Evolutionary conservation across 2,113 vertebrate species (phyloP), one percentile per base, ranked within the genome.

Genomic region (Tenrec ecaudatus): DNA sequence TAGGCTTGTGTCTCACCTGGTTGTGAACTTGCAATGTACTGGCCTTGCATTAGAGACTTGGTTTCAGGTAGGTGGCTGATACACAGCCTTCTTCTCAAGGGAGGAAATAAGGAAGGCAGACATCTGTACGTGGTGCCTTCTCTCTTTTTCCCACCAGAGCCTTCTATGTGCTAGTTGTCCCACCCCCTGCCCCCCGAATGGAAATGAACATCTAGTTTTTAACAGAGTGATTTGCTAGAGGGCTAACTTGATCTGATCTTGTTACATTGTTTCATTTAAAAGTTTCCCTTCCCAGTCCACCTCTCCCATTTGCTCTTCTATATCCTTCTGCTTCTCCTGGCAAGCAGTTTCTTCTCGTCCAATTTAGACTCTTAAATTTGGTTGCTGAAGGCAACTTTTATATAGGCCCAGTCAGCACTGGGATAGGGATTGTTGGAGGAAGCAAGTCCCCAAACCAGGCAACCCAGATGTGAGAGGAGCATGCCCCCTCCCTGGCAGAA

Each of bases 61-160:
- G 22, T 47, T 88, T 29, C 40, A 86, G 38, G 57, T 79, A 76
- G 29, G 8, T 88, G 64, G 20, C 33, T 47, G 33, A 68, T 6
- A 47, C 58, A 75, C 11, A 83, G 36, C 36, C 17, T 40, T 76
- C 10, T 19, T 84, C 19, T n/a, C 66, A 22, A 19, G 64, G 17
- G n/a, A 81, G 25, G 76, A 89, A 66, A 60, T 80, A 53, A 83
- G 76, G 76, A 90, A 82, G 38, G 22, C 77, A 73, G 29, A 86
- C 86, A 84, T 27, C 9, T 71, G 2, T 78, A 19, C 23, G 47
- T 57, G 36, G 4, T 88, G 14, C 20, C 38, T 83, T 90, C 76
- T 95, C 57, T 25, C 5, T 43, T n/a, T 69, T 58, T 38, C 6
- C 16, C 25, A 33, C 23, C 19, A 53, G 6, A 53, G 47, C 47